Evolutionary conservation across 2,888 invertebrate species (phyloP).

Genomic region (Mellilla xanthometata): DNA sequence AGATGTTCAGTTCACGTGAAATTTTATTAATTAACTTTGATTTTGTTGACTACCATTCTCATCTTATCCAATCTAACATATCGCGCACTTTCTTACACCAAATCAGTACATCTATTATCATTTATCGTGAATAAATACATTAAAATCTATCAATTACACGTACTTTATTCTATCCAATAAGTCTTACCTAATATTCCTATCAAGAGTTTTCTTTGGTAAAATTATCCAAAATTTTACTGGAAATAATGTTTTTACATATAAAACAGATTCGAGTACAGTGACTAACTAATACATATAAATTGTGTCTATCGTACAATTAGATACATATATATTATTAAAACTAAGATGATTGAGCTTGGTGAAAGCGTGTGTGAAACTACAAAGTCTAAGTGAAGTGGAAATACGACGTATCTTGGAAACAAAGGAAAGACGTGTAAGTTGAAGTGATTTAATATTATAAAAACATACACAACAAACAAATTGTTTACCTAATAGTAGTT

Average conservation of each 20-base stretch:
- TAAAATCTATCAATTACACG: too few relatives aligned
- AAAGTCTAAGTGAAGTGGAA: neutral
- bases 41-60: constrained; percentile 5
- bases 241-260: constrained; percentile 35
- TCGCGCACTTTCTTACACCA: neutral
- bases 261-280: constrained; percentile 19
- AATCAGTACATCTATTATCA: constrained; percentile 13
- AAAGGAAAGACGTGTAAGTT: constrained; percentile 1
- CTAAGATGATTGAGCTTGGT: constrained; percentile 8
- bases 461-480: too few relatives aligned
- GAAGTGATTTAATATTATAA: too few relatives aligned
- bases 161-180: neutral
- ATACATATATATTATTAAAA: neutral
- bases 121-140: neutral
- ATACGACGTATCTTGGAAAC: too few relatives aligned
- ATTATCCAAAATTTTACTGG: constrained; percentile 50
- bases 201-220: constrained; percentile 47
- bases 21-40: constrained; percentile 14
- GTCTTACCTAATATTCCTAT: constrained; percentile 27
- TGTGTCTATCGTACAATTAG: too few relatives aligned
- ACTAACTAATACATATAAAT: neutral
- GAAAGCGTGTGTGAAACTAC: too few relatives aligned
- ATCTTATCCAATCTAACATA: neutral
- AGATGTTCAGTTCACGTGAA: constrained; percentile 36
- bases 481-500: too few relatives aligned